These are phyloP conservation scores for Oxystoma pomonae DNA, from an alignment of 2,888 invertebrate species.

Conservation along the genomic window DNA sequence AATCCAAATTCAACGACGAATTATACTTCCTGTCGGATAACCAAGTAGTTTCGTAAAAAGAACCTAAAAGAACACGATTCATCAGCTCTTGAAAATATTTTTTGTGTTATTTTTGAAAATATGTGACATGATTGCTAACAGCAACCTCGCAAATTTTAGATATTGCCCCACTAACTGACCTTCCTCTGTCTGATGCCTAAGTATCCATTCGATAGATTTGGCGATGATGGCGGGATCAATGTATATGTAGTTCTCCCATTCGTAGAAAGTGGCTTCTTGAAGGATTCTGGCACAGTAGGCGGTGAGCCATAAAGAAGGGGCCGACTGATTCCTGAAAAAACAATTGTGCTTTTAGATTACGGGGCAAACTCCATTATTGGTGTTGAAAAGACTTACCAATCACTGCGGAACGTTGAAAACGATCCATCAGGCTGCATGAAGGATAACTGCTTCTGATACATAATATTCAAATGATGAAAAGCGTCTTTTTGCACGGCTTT, in stretches of 20 bases:
- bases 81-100: too few relatives aligned
- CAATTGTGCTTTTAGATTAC: background rate
- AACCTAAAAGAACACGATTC: too few relatives aligned
- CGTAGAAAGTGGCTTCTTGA: slow-evolving; percentile 90
- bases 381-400: slow-evolving; percentile 69
- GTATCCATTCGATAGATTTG: slow-evolving; percentile 79
- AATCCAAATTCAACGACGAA: slow-evolving; percentile 57
- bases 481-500: slow-evolving; percentile 73
- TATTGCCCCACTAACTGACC: slow-evolving; percentile 85
- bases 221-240: slow-evolving; percentile 86
- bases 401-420: slow-evolving; percentile 85
- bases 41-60: slow-evolving; percentile 43
- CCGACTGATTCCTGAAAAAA: slow-evolving; percentile 69
- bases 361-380: background rate
- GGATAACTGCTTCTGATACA: slow-evolving; percentile 85
- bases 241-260: slow-evolving; percentile 95
- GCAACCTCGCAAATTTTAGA: too few relatives aligned
- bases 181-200: slow-evolving; percentile 76
- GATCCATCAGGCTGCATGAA: slow-evolving; percentile 90
- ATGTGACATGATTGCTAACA: too few relatives aligned
- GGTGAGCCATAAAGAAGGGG: slow-evolving; percentile 87
- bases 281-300: slow-evolving; percentile 86
- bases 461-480: slow-evolving; percentile 85
- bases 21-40: slow-evolving; percentile 86
- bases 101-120: too few relatives aligned